phyloP scores from a whole-genome alignment of 2,113 vertebrate species.

The Lepisosteus osseus region DNA sequence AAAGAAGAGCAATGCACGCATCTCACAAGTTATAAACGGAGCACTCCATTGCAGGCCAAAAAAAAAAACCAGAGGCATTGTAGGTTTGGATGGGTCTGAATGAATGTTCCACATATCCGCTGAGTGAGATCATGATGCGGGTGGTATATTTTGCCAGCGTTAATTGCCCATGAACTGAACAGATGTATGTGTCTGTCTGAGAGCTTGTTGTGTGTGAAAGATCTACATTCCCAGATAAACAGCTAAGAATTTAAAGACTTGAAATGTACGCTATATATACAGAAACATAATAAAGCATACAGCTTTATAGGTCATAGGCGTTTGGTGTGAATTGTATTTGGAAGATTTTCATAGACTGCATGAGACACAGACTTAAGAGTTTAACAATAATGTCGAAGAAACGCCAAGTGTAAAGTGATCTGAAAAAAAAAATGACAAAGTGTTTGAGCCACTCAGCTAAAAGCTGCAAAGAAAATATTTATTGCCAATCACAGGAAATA shows the following conservation, averaged over 20 bases:
- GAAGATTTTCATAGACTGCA: background rate
- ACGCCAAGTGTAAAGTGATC: no score
- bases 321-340: background rate
- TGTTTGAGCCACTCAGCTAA: no score
- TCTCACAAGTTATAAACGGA: no score
- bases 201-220: background rate
- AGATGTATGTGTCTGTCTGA: constrained; percentile 9
- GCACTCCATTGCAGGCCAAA: no score
- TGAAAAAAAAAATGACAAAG: no score
- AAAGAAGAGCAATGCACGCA: no score
- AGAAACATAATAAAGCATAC: background rate
- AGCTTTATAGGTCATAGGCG: background rate
- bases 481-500: background rate
- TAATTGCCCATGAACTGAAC: constrained; percentile 6
- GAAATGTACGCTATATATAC: background rate
- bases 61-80: no score
- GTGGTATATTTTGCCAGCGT: background rate
- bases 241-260: background rate
- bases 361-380: no score
- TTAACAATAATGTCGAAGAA: no score
- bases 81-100: background rate
- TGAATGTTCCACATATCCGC: background rate
- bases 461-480: background rate
- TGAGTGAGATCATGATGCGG: background rate
- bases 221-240: background rate